phyloP scores from a whole-genome alignment of 2,113 vertebrate genomes.

The Argyrosomus japonicus region DNA sequence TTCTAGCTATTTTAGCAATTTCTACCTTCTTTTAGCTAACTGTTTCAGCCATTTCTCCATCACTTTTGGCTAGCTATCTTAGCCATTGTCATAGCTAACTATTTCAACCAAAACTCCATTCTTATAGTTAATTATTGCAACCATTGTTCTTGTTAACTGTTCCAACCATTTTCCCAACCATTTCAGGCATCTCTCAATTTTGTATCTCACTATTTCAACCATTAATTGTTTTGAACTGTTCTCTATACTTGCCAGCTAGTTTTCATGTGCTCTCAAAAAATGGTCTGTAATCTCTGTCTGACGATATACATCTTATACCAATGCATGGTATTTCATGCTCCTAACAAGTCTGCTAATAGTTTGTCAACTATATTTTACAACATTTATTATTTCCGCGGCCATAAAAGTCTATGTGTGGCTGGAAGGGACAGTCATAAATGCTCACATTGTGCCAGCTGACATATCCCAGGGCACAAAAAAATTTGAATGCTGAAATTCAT shows the following conservation, averaged over 20 bases:
- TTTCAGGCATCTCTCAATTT: too few relatives aligned
- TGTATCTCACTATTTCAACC: not conserved
- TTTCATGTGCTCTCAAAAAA: not conserved
- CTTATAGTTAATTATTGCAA: not conserved
- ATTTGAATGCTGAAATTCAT: slow-evolving; percentile 49
- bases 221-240: not conserved
- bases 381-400: not conserved
- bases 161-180: too few relatives aligned
- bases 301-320: not conserved
- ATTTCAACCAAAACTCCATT: not conserved
- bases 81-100: not conserved
- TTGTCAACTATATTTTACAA: not conserved
- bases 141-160: too few relatives aligned
- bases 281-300: not conserved
- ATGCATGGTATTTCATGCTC: not conserved
- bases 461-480: not conserved
- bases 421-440: not conserved
- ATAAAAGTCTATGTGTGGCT: not conserved
- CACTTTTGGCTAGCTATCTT: not conserved
- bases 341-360: not conserved
- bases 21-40: too few relatives aligned
- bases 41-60: too few relatives aligned
- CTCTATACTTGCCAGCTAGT: not conserved
- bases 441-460: slow-evolving; percentile 4
- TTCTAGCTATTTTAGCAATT: not conserved